phyloP scores from a whole-genome alignment of 2,113 vertebrate species.

The Rattus rattus region DNA sequence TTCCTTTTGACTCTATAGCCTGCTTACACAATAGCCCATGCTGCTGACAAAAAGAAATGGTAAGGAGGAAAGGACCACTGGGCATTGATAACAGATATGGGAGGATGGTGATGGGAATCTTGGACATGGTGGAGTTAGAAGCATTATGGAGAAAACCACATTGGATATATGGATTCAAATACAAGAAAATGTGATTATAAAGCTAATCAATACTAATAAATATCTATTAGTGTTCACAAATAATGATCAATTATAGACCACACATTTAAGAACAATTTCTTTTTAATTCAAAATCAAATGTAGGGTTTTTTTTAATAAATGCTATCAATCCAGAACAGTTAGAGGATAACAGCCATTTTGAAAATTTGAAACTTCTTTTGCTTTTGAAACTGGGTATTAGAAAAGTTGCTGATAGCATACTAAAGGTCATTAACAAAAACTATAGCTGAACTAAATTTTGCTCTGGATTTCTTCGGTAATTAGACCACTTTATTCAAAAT shows the following conservation, averaged over 20 bases:
- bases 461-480: background rate
- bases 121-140: background rate
- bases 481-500: background rate
- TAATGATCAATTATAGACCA: background rate
- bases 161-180: background rate
- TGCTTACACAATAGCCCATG: background rate
- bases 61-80: no score
- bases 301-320: slow-evolving; percentile 37
- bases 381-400: background rate
- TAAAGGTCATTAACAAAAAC: slow-evolving; percentile 5
- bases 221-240: background rate
- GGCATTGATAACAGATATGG: rapidly evolving
- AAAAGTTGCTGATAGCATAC: background rate
- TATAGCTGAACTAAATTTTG: background rate
- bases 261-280: background rate
- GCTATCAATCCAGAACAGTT: background rate
- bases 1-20: background rate
- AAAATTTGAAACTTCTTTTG: background rate
- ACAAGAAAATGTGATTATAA: background rate
- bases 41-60: background rate
- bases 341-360: background rate
- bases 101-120: background rate
- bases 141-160: background rate
- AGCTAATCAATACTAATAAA: background rate
- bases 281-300: background rate